Evolutionary conservation across 1,140 invertebrate species (phyloP).

Genomic region (Polyergus mexicanus): DNA sequence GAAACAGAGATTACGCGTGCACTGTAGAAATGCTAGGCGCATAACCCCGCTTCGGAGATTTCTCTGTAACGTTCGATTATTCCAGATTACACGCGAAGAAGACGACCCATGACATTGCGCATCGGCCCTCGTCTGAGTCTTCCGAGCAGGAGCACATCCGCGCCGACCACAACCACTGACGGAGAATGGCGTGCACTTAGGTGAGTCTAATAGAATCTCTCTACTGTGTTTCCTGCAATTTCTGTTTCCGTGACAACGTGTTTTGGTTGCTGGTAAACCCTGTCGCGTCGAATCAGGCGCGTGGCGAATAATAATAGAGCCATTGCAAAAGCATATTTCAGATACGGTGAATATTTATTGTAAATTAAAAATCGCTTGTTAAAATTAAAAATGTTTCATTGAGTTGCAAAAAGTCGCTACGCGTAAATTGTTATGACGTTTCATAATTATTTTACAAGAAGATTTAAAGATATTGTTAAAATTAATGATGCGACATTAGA

Average conservation of each 20-base stretch:
- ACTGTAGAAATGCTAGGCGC: not conserved
- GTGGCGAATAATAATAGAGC: not conserved
- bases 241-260: slow-evolving; percentile 1
- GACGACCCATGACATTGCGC: slow-evolving; percentile 86
- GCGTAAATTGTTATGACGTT: no score
- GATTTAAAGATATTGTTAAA: not conserved
- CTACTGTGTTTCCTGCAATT: slow-evolving; percentile 35
- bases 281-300: not conserved
- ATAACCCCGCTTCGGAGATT: not conserved
- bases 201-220: slow-evolving; percentile 74
- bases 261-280: slow-evolving; percentile 1
- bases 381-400: no score
- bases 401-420: not conserved
- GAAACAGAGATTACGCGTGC: slow-evolving; percentile 37
- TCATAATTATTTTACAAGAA: not conserved
- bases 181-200: slow-evolving; percentile 85
- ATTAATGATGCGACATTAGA: not conserved
- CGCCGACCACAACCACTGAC: slow-evolving; percentile 86
- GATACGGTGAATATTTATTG: not conserved
- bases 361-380: not conserved
- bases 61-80: slow-evolving; percentile 61
- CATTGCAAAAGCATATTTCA: not conserved
- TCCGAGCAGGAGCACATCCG: slow-evolving; percentile 86
- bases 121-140: slow-evolving; percentile 87
- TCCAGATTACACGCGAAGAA: slow-evolving; percentile 86